Evolutionary conservation across 2,888 invertebrate species (phyloP).

Genomic region (Acanthosepion pharaonis): DNA sequence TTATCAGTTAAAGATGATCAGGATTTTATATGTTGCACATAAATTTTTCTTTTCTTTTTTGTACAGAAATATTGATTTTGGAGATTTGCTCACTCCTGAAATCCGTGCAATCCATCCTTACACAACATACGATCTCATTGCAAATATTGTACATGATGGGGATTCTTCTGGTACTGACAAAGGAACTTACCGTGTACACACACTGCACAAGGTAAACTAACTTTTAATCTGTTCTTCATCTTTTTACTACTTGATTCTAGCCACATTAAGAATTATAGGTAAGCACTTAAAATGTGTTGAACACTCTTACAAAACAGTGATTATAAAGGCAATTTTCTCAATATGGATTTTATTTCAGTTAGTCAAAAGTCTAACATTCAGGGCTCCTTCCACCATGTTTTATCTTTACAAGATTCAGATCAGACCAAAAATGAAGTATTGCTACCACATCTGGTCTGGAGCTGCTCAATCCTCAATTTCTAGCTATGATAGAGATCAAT

Average conservation of each 20-base stretch:
- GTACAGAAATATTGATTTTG: constrained; percentile 94
- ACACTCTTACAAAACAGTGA: no score
- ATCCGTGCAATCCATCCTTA: constrained; percentile 77
- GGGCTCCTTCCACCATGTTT: no score
- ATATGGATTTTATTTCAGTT: no score
- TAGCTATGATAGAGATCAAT: no score
- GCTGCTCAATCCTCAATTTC: no score
- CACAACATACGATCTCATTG: constrained; percentile 96
- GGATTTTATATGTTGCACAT: not conserved
- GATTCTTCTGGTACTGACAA: constrained; percentile 84
- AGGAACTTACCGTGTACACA: constrained; percentile 95
- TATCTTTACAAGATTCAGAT: no score
- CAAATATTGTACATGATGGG: constrained; percentile 99
- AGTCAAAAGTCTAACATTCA: no score
- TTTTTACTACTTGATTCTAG: not conserved
- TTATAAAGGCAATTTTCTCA: no score
- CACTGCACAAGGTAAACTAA: constrained; percentile 82
- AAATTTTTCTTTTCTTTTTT: constrained; percentile 41
- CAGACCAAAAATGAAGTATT: no score
- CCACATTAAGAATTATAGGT: not conserved
- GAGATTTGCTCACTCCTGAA: constrained; percentile 92
- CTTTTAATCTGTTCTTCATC: not conserved
- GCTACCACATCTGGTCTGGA: no score
- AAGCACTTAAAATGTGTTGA: not conserved
- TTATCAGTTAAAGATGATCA: no score